Conservation (phyloP, 2,888 invertebrate species). For the Leucozona laternaria region DNA sequence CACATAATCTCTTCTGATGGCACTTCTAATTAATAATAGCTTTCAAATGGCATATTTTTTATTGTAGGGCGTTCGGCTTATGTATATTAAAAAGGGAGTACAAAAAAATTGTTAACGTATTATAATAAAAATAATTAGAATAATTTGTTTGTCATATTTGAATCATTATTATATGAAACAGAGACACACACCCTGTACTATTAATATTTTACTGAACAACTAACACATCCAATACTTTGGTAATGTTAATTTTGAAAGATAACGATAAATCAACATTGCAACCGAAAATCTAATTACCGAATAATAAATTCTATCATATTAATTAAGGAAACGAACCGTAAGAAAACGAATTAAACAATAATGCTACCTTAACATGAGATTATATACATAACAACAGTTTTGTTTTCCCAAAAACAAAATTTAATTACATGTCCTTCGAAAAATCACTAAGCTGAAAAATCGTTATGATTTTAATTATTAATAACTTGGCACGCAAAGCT, state of each 20-base stretch:
- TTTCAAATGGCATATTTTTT: no score
- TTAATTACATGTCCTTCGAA: not conserved
- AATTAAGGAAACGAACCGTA: not conserved
- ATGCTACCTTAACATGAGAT: not conserved
- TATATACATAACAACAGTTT: not conserved
- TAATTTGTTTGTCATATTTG: no score
- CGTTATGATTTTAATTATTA: constrained; percentile 3
- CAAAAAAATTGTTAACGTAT: no score
- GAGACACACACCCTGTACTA: no score
- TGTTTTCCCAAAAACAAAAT: not conserved
- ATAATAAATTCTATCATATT: not conserved
- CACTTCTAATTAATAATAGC: no score
- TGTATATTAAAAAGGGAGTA: no score
- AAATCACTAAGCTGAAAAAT: constrained; percentile 15
- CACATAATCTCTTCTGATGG: no score
- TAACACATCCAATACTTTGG: no score
- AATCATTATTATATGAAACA: no score
- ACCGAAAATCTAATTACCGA: not conserved
- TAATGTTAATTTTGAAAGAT: not conserved
- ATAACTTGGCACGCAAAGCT: constrained; percentile 10
- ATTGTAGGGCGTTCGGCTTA: no score
- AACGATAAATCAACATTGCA: constrained; percentile 6
- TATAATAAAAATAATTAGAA: no score
- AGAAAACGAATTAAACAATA: not conserved
- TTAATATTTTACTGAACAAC: no score